A percentile compares a stretch with the other conserved stretches of the same genome.
These are phyloP conservation scores for Galbula dea DNA, from an alignment of 2,113 vertebrate genomes.

Conservation along the genomic window DNA sequence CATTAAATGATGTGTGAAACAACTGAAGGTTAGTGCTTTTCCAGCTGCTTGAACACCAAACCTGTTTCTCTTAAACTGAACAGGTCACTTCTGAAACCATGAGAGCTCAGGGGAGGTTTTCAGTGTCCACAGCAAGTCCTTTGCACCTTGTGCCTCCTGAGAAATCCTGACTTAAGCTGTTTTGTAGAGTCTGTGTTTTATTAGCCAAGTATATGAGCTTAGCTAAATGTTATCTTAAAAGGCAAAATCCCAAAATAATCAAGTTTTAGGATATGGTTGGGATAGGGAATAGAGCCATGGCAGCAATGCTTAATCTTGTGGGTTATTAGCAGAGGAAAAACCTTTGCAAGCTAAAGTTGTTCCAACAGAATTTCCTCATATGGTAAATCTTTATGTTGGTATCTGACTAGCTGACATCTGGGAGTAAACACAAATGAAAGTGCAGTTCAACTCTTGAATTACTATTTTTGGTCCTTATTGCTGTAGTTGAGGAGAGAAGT, in stretches of 20 bases:
- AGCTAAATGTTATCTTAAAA: background rate
- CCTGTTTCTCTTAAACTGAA: fast-evolving
- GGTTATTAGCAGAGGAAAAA: background rate
- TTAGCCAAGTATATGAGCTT: background rate
- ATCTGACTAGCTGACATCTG: background rate
- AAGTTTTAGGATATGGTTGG: background rate
- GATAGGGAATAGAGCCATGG: background rate
- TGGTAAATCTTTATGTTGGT: background rate
- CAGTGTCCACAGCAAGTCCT: background rate
- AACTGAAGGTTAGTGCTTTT: background rate
- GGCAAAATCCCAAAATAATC: background rate
- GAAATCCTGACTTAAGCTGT: background rate
- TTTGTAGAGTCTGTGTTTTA: background rate
- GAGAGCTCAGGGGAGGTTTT: background rate
- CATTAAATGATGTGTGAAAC: background rate
- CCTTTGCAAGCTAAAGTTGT: background rate
- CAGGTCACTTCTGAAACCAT: fast-evolving
- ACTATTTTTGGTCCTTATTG: background rate
- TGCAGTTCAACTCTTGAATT: background rate
- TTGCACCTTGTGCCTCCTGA: background rate
- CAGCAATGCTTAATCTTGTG: background rate
- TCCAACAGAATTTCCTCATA: background rate
- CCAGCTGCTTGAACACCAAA: background rate
- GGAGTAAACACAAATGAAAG: constrained; percentile 4
- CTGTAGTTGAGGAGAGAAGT: background rate